Conservation (phyloP, 2,113 vertebrate species). For the Sebastes fasciatus region DNA sequence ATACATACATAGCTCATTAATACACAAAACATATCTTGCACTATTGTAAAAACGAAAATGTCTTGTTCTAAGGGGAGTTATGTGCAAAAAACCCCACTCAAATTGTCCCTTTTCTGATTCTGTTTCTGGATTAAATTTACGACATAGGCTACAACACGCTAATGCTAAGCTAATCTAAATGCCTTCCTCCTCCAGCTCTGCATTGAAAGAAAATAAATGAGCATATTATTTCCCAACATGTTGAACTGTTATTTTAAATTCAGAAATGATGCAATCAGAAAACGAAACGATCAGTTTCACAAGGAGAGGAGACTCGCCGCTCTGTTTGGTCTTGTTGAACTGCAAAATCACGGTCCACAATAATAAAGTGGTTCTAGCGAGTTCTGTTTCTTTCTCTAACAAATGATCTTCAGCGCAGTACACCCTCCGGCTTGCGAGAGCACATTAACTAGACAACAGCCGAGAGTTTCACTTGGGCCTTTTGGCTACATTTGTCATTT, state of each 20-base stretch:
- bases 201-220: not conserved
- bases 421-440: not conserved
- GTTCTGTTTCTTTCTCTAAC: constrained; percentile 5
- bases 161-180: not conserved
- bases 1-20: too few species aligned
- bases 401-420: not conserved
- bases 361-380: not conserved
- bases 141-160: not conserved
- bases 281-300: not conserved
- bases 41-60: not conserved
- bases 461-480: constrained; percentile 2
- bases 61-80: not conserved
- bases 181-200: not conserved
- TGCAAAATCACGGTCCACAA: not conserved
- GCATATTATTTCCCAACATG: not conserved
- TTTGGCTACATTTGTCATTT: constrained; percentile 29
- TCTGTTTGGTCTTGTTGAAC: constrained; percentile 2
- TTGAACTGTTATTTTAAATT: not conserved
- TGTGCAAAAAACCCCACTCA: not conserved
- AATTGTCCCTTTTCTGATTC: not conserved
- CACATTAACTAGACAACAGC: constrained; percentile 5
- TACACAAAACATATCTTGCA: not conserved
- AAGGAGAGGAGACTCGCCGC: too few species aligned
- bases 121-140: not conserved
- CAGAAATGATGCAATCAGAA: not conserved